Evolutionary conservation across 2,797 vertebrate genomes (phyloP), one percentile per base, ranked within the genome.

Genomic region (Morus bassanus): DNA sequence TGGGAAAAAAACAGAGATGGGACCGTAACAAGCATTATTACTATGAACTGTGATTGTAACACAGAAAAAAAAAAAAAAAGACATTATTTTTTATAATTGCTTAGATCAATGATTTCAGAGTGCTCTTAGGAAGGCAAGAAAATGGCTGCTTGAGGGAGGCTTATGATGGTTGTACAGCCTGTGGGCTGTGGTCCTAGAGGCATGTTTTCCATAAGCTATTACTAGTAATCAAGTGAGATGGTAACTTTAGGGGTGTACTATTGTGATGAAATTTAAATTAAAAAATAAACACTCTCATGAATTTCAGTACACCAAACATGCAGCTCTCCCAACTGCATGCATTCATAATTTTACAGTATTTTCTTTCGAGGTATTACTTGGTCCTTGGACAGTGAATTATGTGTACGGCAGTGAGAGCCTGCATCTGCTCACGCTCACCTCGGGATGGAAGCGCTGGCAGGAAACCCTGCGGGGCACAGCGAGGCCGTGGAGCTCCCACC

Each of bases 361-460:
- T 88, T 69, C 46, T 65, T 81, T n/a, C 13, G 27, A 39, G 48
- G 30, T n/a, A 18, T 86, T 63, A 0, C 16, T 7, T 77, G 61
- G 43, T 77, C 57, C 50, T 91, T 6, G 5, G 78, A 22, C 63
- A 64, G 56, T 77, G 93, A 78, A 12, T 74, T 23, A 18, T 2
- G 43, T 27, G 68, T 43, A 13, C 23, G 9, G 24, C 2, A 9
- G 9, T 10, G 81, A 41, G 88, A 67, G 39, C 74, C 95, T 97
- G 95, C 17, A 5, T 93, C 69, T 91, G 72, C 93, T 97, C 93
- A 95, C 5, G 0, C 69, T 93, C 96, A 81, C 96, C 92, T 96
- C 1, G 0, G 56, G 56, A 68, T 91, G 79, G 91, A 65, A 86
- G 77, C 46, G 0, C 85, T 67, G 93, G 75, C 90, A 73, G 93